Evolutionary conservation across 1,140 invertebrate genomes (phyloP), one percentile per base, ranked within the genome.

Genomic region (Drosophila bocki): DNA sequence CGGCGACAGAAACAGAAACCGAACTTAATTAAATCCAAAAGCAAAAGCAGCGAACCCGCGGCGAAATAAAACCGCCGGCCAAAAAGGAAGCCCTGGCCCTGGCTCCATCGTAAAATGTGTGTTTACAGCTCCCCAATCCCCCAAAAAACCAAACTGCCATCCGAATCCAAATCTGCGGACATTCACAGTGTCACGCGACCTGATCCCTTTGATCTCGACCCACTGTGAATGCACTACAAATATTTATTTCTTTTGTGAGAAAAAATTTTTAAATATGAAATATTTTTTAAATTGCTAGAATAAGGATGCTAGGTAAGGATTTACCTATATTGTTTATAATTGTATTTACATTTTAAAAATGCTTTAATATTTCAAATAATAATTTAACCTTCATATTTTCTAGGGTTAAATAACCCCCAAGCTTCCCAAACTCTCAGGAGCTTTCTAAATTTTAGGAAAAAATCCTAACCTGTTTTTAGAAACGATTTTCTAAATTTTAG

Each of bases 21-120:
- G 71, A 80, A 88, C 76, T 87, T 88, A 84, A 88, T 88, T 88
- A 88, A 88, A 64, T 48, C 37, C 80, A 86, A 85, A 75, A 77
- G 69, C 53, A 74, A 82, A 81, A 87, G 78, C 80, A 57, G 65
- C 72, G 60, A 69, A 67, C 78, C 71, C 72, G 61, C 67, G 82
- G 86, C 69, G 72, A 80, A 80, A 64, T 54, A 64, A 84, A 88
- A 81, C 50, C 65, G 60, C 39, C 62, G 67, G 58, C 47, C 69
- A 78, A 87, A 87, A 86, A 87, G 77, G 83, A 77, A 88, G 72
- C 69, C 37, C 59, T 29, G 47, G 61, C 69, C 44, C 64, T 29
- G 47, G 64, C 44, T 39, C 47, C 53, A 29, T 76, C 72, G 26
- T 75, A 54, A 75, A 72, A 62, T 61, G 54, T 68, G 45, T 39